phyloP scores from a whole-genome alignment of 2,888 invertebrate species.

The Eretmocerus hayati region DNA sequence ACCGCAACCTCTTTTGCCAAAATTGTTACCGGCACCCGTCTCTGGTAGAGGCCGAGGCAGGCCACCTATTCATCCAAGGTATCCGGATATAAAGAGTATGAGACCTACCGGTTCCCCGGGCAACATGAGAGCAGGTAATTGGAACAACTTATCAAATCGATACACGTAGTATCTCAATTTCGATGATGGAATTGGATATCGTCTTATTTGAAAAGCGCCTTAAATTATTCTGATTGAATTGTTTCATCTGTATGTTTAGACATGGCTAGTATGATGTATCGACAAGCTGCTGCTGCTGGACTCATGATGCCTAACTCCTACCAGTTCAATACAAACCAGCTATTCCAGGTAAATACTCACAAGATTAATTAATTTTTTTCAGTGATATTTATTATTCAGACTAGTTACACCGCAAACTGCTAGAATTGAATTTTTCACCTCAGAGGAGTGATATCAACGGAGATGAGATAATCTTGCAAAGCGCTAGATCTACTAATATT shows the following conservation, averaged over 20 bases:
- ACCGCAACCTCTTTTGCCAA: slow-evolving; percentile 46
- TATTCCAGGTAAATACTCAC: slow-evolving; percentile 56
- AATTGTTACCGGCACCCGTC: slow-evolving; percentile 45
- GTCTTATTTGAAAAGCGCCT: too few relatives aligned
- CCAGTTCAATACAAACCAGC: slow-evolving; percentile 56
- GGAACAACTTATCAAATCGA: too few relatives aligned
- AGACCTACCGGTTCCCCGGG: slow-evolving; percentile 30
- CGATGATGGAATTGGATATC: too few relatives aligned
- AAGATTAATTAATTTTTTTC: slow-evolving; percentile 1
- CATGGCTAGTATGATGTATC: slow-evolving; percentile 59
- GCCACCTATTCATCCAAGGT: slow-evolving; percentile 46
- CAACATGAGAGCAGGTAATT: slow-evolving; percentile 32
- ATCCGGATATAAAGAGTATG: slow-evolving; percentile 37
- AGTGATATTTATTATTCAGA: background rate
- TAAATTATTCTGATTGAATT: too few relatives aligned
- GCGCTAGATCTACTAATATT: too few relatives aligned
- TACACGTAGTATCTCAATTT: too few relatives aligned
- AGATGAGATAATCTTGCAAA: too few relatives aligned
- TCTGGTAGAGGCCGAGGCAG: slow-evolving; percentile 46
- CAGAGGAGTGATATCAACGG: background rate
- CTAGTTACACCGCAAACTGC: background rate
- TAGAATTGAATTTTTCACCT: background rate
- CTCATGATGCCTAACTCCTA: slow-evolving; percentile 56
- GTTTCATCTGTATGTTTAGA: too few relatives aligned
- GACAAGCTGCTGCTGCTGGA: slow-evolving; percentile 56